Evolutionary conservation across 2,113 vertebrate species (phyloP), one percentile per base, ranked within the genome.

Genomic region (Artemisiospiza belli): DNA sequence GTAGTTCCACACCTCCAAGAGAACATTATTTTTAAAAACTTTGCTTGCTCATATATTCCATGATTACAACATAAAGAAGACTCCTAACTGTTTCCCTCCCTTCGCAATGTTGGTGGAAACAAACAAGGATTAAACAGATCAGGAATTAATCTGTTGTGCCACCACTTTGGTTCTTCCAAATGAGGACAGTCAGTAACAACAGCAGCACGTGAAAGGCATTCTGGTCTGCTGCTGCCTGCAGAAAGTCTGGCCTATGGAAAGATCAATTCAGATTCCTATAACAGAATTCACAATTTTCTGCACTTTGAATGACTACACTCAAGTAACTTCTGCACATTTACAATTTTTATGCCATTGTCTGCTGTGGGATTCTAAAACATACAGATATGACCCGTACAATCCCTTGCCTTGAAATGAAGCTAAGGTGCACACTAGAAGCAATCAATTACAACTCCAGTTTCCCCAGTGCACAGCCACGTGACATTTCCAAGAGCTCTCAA

Each of bases 51-150:
- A 10, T 13, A 19, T 24, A 43, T 70, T 80, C 25, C 51, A 43
- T 1, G 8, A 80, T 47, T 35, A 52, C 49, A 83, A 61, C 44
- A 54, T 12, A 63, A 77, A 64, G 37, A 63, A 82, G 43, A 43
- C 12, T 13, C 47, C 16, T 64, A 52, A 25, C 39, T 28, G 12
- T 30, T 62, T 58, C 47, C 33, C 70, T 54, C 11, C 62, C 58
- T 46, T 55, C 0, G 0, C 41, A 83, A 41, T 1, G 1, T 1
- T 58, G 51, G 54, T 62, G 17, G 23, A 93, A 88, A 83, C 22
- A 92, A 88, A 52, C 28, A 62, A 51, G 51, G 76, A 94, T 88
- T 93, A 88, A 90, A 55, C 19, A 46, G 80, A 93, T 78, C 68
- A 74, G 58, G 57, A 89, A 66, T 37, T 66, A 94, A 91, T 78